Evolutionary conservation across 2,113 vertebrate species (phyloP).

Genomic region (Cyprinodon tularosa): DNA sequence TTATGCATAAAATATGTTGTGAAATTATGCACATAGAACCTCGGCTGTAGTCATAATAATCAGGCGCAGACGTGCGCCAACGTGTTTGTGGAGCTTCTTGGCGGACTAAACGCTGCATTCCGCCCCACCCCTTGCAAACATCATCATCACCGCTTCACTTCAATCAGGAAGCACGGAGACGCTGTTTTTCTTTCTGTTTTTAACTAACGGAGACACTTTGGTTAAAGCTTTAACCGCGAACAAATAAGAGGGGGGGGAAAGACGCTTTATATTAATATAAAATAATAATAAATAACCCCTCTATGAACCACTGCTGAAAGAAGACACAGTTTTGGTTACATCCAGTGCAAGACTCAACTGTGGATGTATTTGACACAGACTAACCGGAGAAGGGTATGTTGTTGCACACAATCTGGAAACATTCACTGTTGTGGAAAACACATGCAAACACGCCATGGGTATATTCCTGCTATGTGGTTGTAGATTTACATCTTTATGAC

Average conservation of each 20-base stretch:
- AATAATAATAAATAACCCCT: constrained; percentile 2
- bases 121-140: constrained; percentile 77
- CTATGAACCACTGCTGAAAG: constrained; percentile 38
- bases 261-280: constrained; percentile 36
- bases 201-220: constrained; percentile 17
- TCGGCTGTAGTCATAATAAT: not conserved
- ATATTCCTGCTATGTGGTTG: not conserved
- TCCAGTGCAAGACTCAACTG: constrained; percentile 64
- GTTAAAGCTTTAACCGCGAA: constrained; percentile 34
- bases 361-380: constrained; percentile 74
- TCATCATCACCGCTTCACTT: constrained; percentile 62
- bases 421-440: constrained; percentile 3
- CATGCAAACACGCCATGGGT: not conserved
- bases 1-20: not conserved
- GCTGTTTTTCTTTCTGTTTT: constrained; percentile 9
- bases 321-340: constrained; percentile 51
- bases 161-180: constrained; percentile 78
- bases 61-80: constrained; percentile 54
- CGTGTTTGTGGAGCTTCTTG: constrained; percentile 63
- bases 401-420: constrained; percentile 28
- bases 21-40: not conserved
- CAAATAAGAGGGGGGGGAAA: constrained; percentile 13
- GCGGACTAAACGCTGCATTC: constrained; percentile 55
- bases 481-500: not conserved
- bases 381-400: constrained; percentile 67